Base-by-base conservation (phyloP, 2,888 invertebrate genomes). In the Caenorhabditis plicata region DNA sequence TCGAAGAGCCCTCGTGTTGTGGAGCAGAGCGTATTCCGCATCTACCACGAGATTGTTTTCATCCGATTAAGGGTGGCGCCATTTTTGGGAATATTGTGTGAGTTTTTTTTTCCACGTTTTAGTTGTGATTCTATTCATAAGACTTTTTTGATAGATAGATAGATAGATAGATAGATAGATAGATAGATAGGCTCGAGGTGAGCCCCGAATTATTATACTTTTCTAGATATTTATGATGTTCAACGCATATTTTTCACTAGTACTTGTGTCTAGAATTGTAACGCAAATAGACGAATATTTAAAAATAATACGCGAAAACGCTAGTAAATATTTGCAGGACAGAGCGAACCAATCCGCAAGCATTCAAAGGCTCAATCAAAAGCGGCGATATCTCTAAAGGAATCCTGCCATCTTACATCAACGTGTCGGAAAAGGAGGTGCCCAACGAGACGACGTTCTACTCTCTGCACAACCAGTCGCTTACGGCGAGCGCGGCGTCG, bases 351-450 rank as follows among this genome's bases (percentile, higher is more conserved):
- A 60, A 60, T 27, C 54, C 53, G 20, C 22, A 27, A 4, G 22
- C 22, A 4, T 42, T 31, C 15, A n/a, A n/a, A n/a, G n/a, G n/a
- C n/a, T 13, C 8, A 17, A 15, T n/a, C 19, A 15, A 27, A 8
- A 22, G 33, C 0, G 36, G 46, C 3, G 53, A 53, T 23, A 52
- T 58, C 13, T 49, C 52, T 1, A 45, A 48, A 25, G 58, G 58
- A 32, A 50, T 60, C 13, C 50, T 60, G 3, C 60, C 60, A 1
- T 43, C 60, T 5, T 60, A 60, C 44, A 60, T 60, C 26, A 60
- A 60, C 39, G 46, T 60, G 9, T 60, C 60, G 1, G 26, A 53
- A 13, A 53, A 54, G 42, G 60, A 60, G 22, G 60, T 60, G 11
- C 25, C 39, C 17, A 40, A 48, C 4, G 9, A 25, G 4, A 19